A percentile compares a stretch with the other conserved stretches of the same genome.
Conservation (phyloP, 2,113 vertebrate species). For the Gnathonemus longibarbis region DNA sequence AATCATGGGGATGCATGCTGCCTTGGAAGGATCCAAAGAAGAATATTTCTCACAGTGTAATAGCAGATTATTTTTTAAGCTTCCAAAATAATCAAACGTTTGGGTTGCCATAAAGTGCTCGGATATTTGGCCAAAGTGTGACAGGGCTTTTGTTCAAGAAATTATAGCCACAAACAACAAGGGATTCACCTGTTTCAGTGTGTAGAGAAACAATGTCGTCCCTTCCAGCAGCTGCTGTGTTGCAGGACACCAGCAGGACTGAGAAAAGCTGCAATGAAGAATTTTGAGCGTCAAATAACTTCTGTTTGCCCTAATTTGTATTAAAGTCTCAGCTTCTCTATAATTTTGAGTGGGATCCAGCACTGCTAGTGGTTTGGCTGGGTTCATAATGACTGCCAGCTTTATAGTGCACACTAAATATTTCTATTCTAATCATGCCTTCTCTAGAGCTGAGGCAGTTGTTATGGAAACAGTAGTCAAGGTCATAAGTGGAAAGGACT, state of each 20-base stretch:
- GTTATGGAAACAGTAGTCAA: conserved; percentile 28
- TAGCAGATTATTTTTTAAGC: background rate
- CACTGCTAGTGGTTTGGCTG: background rate
- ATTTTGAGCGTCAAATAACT: background rate
- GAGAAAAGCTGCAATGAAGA: background rate
- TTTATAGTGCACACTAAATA: conserved; percentile 12
- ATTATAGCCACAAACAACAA: background rate
- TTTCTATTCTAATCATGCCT: conserved; percentile 23
- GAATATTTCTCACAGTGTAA: background rate
- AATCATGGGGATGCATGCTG: background rate
- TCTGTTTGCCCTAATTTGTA: background rate
- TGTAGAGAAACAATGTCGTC: background rate
- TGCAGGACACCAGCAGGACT: background rate
- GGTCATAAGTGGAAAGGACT: conserved; percentile 22
- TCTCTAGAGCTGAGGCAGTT: conserved; percentile 16
- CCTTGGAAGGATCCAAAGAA: background rate
- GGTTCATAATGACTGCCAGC: background rate
- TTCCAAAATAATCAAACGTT: background rate
- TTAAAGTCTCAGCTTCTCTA: background rate
- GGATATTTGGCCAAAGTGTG: background rate
- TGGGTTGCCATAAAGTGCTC: background rate
- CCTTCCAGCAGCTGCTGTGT: background rate
- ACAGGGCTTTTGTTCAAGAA: background rate
- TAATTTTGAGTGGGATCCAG: background rate
- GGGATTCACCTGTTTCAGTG: background rate